Percentiles rank a stretch among this genome's conserved stretches.
Conservation (phyloP, 2,113 vertebrate genomes). For the Rhinolophus sinicus region DNA sequence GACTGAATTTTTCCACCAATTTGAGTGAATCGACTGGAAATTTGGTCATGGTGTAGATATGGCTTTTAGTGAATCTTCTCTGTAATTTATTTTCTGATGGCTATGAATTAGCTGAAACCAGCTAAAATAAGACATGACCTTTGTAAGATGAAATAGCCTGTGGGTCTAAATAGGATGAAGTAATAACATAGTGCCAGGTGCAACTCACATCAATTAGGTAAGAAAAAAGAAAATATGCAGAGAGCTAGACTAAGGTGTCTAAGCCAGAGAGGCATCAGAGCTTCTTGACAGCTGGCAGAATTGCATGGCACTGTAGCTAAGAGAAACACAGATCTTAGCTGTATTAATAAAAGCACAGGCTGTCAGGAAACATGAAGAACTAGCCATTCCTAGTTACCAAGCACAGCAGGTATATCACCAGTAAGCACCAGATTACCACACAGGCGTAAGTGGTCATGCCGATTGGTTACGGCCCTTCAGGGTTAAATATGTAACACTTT, state of each 20-base stretch:
- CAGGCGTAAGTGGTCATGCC: background rate
- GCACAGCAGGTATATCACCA: background rate
- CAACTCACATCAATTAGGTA: conserved; percentile 22
- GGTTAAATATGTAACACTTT: background rate
- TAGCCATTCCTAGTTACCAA: background rate
- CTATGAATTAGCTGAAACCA: conserved; percentile 55
- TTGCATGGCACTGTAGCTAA: background rate
- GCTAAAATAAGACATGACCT: conserved; percentile 61
- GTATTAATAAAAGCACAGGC: background rate
- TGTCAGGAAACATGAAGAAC: conserved; percentile 23
- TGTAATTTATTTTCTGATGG: conserved; percentile 49
- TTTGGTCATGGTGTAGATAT: background rate
- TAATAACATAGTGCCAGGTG: conserved; percentile 45
- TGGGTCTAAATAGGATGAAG: conserved; percentile 54
- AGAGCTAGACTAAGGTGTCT: background rate
- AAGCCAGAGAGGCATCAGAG: conserved; percentile 20
- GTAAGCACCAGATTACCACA: background rate
- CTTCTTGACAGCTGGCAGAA: background rate
- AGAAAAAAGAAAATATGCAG: conserved; percentile 53
- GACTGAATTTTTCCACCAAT: background rate
- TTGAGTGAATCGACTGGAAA: background rate
- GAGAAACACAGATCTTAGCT: background rate
- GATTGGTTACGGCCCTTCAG: background rate
- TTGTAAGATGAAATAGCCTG: conserved; percentile 60
- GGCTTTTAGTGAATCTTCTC: background rate